These are phyloP conservation scores for Sminthurinus signatus DNA, from an alignment of 1,140 invertebrate species.

Conservation along the genomic window DNA sequence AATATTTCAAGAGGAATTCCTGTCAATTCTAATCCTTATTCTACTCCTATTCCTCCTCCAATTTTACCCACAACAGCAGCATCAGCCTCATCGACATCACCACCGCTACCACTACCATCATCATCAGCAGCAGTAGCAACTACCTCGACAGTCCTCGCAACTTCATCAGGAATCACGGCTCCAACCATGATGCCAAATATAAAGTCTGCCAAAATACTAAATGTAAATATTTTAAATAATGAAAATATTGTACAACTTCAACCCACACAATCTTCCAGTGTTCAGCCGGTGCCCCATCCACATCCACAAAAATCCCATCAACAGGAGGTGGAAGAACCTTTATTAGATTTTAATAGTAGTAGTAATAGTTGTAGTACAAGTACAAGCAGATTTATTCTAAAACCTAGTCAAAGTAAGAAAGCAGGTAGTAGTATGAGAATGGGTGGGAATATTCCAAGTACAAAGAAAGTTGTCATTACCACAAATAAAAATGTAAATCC, in stretches of 20 bases:
- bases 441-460: too few relatives aligned
- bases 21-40: neutral
- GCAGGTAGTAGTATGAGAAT: neutral
- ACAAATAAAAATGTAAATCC: conserved; percentile 4
- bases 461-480: conserved; percentile 3
- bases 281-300: too few relatives aligned
- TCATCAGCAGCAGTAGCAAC: neutral
- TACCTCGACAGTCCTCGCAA: neutral
- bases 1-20: neutral
- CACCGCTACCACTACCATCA: neutral
- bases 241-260: neutral
- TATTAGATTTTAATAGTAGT: too few relatives aligned
- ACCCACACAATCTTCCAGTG: neutral
- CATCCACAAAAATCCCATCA: neutral
- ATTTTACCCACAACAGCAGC: neutral
- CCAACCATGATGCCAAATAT: neutral
- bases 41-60: neutral
- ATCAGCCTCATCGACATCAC: neutral
- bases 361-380: too few relatives aligned
- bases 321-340: too few relatives aligned
- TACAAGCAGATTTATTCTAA: neutral
- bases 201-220: neutral
- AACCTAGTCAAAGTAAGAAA: neutral
- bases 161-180: neutral
- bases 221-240: neutral